These are phyloP conservation scores for Scotopteryx bipunctaria DNA, from an alignment of 2,888 invertebrate genomes.

Conservation along the genomic window DNA sequence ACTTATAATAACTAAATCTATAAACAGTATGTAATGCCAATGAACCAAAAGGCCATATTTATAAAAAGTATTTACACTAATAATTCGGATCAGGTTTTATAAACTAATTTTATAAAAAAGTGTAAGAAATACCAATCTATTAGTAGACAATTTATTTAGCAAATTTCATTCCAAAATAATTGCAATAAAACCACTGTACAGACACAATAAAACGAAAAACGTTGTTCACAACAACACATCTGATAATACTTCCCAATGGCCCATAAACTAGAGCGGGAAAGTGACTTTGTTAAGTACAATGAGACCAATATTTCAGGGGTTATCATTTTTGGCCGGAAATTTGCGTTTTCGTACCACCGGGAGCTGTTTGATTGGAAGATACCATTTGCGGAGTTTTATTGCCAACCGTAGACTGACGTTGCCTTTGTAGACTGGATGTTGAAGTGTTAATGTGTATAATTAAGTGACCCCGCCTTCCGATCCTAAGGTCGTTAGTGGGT, in stretches of 20 bases:
- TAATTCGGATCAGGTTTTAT: no score
- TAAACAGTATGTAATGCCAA: no score
- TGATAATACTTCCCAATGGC: conserved; percentile 63
- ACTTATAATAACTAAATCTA: no score
- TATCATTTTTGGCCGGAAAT: conserved; percentile 72
- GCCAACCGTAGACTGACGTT: conserved; percentile 29
- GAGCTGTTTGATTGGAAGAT: conserved; percentile 64
- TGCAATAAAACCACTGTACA: conserved; percentile 8
- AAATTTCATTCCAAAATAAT: background rate
- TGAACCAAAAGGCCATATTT: no score
- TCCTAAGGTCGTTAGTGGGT: background rate
- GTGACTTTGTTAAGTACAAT: conserved; percentile 57
- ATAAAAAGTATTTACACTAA: no score
- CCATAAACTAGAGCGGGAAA: conserved; percentile 54
- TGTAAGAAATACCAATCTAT: no score
- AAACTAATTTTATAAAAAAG: no score
- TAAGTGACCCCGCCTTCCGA: background rate
- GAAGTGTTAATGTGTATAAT: background rate
- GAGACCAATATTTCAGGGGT: conserved; percentile 58
- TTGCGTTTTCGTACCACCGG: conserved; percentile 59
- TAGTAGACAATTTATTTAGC: background rate
- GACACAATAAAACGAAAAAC: conserved; percentile 41
- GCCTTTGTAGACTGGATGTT: background rate
- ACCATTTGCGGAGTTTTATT: conserved; percentile 54
- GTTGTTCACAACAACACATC: conserved; percentile 52